Evolutionary conservation across 92 coral and sea anemone species (phyloP).

Genomic region (Bergia sp.): DNA sequence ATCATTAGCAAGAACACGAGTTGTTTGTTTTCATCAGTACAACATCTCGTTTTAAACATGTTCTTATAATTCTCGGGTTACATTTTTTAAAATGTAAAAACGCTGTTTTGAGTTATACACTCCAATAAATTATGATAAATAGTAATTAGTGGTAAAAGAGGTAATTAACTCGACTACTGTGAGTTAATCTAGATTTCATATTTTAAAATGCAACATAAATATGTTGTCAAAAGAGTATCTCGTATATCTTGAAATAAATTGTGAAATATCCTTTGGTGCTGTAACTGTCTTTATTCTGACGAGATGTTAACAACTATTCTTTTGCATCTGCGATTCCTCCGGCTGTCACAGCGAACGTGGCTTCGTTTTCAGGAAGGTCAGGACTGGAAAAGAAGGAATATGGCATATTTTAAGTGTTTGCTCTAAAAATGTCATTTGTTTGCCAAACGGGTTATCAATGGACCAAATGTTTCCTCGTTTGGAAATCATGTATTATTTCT

Average conservation of each 20-base stretch:
- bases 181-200: too few species aligned
- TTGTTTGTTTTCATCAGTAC: not conserved
- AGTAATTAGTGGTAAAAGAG: too few species aligned
- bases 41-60: not conserved
- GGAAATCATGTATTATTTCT: too few species aligned
- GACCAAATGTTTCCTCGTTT: too few species aligned
- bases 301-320: conserved; percentile 54
- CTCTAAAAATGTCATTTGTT: too few species aligned
- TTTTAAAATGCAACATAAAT: not conserved
- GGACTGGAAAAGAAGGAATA: conserved; percentile 66
- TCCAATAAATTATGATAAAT: not conserved
- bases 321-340: conserved; percentile 99
- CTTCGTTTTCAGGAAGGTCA: conserved; percentile 96
- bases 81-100: not conserved
- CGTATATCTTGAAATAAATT: not conserved
- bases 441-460: too few species aligned
- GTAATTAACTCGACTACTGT: not conserved
- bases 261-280: not conserved
- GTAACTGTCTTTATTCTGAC: not conserved
- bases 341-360: conserved; percentile 96
- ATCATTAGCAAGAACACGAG: not conserved
- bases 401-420: not conserved
- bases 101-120: not conserved
- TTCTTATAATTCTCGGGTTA: not conserved
- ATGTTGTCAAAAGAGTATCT: not conserved